Evolutionary conservation across 2,888 invertebrate species (phyloP), one percentile per base, ranked within the genome.

Genomic region (Stegophylla sp.): DNA sequence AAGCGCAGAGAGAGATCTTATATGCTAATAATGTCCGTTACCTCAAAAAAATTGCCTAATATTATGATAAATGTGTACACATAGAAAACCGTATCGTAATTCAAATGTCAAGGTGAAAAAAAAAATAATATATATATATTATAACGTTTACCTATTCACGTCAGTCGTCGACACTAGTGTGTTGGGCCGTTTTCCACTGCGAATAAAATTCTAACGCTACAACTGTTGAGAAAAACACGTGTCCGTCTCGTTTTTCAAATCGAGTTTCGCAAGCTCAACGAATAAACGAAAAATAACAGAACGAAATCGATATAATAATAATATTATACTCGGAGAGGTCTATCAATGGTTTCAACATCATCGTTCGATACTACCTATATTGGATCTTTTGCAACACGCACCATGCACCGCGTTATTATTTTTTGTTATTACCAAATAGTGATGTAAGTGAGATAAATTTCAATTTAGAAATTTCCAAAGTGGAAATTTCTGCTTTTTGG

Each of bases 241-340:
- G 26, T 4, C 43, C 17, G 43, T 45, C 41, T 23, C 63, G 64
- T 53, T 75, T 75, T 64, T 17, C 17, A 15, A 5, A n/a, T n/a
- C 34, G 17, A n/a, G 17, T 75, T 75, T 75, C 41, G 53, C 23
- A 64, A 75, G 63, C 43, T 34, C 7, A 23, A 63, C 48, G 3
- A 20, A 45, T 28, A 74, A 23, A 63, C 48, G 3, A 20, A 45
- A 48, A 74, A 63, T 59, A 48, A n/a, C n/a, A 43, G 12, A 66
- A 1, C 45, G 43, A 43, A 45, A 53, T 53, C 34, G 7, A 34
- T 34, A 34, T 34, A 45, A 61, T 26, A 28, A 17, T 43, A 45
- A 12, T 41, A 41, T 7, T 9, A 61, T 12, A 61, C 13, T 1
- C 61, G 5, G 3, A 0, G n/a, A n/a, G n/a, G n/a, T n/a, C n/a